phyloP scores from a whole-genome alignment of 2,113 vertebrate genomes.

The Poeciliopsis prolifica region DNA sequence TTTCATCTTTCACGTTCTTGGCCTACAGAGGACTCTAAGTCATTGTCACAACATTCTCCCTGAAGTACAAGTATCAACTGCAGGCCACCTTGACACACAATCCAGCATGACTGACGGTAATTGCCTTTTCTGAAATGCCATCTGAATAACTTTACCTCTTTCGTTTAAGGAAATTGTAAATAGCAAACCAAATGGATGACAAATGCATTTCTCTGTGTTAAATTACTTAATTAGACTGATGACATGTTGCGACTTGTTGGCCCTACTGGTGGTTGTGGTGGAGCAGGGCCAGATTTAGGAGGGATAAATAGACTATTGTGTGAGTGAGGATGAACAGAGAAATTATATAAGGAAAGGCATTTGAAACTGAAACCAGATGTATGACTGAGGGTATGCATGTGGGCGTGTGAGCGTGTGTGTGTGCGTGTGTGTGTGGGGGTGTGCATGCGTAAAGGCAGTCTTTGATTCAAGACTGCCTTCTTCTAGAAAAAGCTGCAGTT shows the following conservation, averaged over 20 bases:
- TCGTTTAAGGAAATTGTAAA: slow-evolving; percentile 32
- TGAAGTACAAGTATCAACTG: slow-evolving; percentile 63
- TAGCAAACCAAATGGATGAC: slow-evolving; percentile 30
- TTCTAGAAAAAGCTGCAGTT: slow-evolving; percentile 29
- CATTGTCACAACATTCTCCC: slow-evolving; percentile 66
- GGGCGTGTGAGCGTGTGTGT: neutral
- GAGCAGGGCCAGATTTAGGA: slow-evolving; percentile 45
- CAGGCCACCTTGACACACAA: slow-evolving; percentile 75
- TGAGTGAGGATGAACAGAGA: slow-evolving; percentile 60
- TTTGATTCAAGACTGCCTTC: slow-evolving; percentile 26
- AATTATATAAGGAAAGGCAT: slow-evolving; percentile 67
- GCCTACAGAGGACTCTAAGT: slow-evolving; percentile 65
- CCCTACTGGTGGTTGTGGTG: slow-evolving; percentile 54
- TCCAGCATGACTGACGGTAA: slow-evolving; percentile 77
- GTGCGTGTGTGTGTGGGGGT: slow-evolving; percentile 6
- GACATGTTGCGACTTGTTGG: slow-evolving; percentile 63
- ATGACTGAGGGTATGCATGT: slow-evolving; percentile 35
- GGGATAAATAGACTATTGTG: slow-evolving; percentile 74
- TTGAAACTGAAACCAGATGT: slow-evolving; percentile 79
- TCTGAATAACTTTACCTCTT: slow-evolving; percentile 52
- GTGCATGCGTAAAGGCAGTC: slow-evolving; percentile 6
- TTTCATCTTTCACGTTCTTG: slow-evolving; percentile 66
- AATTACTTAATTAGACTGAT: slow-evolving; percentile 69
- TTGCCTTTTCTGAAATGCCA: slow-evolving; percentile 70
- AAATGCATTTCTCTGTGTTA: slow-evolving; percentile 36